Percentiles rank a stretch among this genome's conserved stretches.
Evolutionary conservation across 1,140 invertebrate species (phyloP).

Genomic region (Drosophila setifemur): DNA sequence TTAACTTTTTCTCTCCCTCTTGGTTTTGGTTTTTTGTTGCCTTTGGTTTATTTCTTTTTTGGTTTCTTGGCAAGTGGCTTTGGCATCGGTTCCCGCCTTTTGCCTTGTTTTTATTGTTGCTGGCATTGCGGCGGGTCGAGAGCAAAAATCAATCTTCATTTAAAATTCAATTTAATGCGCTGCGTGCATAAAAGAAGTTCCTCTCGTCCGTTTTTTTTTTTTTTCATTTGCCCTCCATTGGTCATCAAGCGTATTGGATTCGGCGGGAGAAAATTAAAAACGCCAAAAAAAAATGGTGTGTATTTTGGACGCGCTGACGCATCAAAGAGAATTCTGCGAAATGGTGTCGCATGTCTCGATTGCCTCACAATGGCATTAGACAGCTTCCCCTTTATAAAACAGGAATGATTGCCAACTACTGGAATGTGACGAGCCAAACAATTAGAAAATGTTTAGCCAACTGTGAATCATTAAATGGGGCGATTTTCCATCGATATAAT

Average conservation of each 20-base stretch:
- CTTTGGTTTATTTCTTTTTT: constrained; percentile 30
- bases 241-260: constrained; percentile 54
- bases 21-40: constrained; percentile 1
- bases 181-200: constrained; percentile 56
- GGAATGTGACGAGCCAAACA: background rate
- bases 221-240: constrained; percentile 19
- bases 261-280: constrained; percentile 35
- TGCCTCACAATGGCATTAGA: background rate
- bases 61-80: constrained; percentile 57
- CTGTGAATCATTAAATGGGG: background rate
- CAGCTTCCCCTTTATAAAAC: background rate
- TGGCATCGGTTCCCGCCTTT: constrained; percentile 28
- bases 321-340: constrained; percentile 42
- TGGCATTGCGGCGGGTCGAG: constrained; percentile 20
- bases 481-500: no score
- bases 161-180: constrained; percentile 75
- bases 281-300: constrained; percentile 30
- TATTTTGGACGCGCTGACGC: constrained; percentile 29
- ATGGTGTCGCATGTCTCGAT: constrained; percentile 32
- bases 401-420: background rate
- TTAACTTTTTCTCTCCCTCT: background rate
- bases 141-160: constrained; percentile 78
- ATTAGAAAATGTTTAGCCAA: background rate
- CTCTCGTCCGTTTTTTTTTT: constrained; percentile 7
- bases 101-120: constrained; percentile 7